Evolutionary conservation across 2,888 invertebrate genomes (phyloP), one percentile per base, ranked within the genome.

Genomic region (Chironomus tentans): DNA sequence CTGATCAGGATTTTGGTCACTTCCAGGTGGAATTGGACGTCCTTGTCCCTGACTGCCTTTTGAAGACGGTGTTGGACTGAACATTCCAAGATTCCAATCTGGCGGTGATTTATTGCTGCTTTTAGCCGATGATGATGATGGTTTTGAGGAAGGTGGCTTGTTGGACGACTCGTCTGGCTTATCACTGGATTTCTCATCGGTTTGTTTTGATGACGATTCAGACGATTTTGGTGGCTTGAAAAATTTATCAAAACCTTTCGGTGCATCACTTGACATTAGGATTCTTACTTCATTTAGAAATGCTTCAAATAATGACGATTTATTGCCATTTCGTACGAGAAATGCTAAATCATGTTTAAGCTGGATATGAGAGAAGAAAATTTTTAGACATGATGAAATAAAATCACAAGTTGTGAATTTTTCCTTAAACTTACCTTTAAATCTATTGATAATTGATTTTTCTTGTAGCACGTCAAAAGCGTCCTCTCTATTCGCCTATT

Each of bases 231-330:
- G 77, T 7, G 90, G 91, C 81, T 91, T 89, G 80, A 94, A 97
- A 83, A 92, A 96, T 81, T 97, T 96, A 82, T 95, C 97, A 38
- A 38, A 38, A 0, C 97, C 97, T 84, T 95, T 95, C 0, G 96
- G 96, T 13, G 93, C 91, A 80, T 92, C 91, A 80, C 92, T 90
- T 81, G 92, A 91, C 28, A 47, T 38, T 79, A 93, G 87, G 77
- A 87, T 78, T 78, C 82, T 84, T 86, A 86, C 92, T 80, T 91
- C 86, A 80, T 88, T 87, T 82, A 88, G 83, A 78, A 89, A 85
- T 79, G 86, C 85, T 84, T 88, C 86, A 80, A 89, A 79, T 78
- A 85, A 87, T 79, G 86, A 86, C 78, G 86, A 85, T 79, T 88
- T 87, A 28, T 81, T 83, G 79, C 79, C 79, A 80, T 81, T 81